Evolutionary conservation across 2,888 invertebrate genomes (phyloP).

Genomic region (Leptopilina syphax): DNA sequence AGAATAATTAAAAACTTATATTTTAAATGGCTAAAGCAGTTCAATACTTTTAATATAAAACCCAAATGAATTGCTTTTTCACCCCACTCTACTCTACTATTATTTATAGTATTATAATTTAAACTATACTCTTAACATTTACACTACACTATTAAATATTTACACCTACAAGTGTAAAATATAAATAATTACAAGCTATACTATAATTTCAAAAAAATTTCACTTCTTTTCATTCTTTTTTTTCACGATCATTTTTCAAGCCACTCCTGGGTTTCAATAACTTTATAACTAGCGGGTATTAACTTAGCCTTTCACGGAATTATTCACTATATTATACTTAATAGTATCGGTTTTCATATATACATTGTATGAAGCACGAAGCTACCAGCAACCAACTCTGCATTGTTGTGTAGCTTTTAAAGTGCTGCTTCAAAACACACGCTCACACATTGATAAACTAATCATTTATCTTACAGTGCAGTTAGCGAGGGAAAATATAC

Average conservation of each 20-base stretch:
- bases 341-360: conserved; percentile 32
- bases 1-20: too few relatives aligned
- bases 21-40: too few relatives aligned
- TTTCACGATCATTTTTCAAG: background rate
- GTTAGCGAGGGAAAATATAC: conserved; percentile 8
- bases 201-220: background rate
- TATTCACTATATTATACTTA: conserved; percentile 15
- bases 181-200: background rate
- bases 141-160: too few relatives aligned
- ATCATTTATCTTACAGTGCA: conserved; percentile 28
- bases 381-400: background rate
- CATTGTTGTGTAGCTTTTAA: conserved; percentile 13
- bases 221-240: background rate
- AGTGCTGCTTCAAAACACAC: conserved; percentile 18
- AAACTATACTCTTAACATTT: too few relatives aligned
- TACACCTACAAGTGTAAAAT: too few relatives aligned
- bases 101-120: too few relatives aligned
- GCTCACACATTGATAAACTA: background rate
- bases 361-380: conserved; percentile 29
- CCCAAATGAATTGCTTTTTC: too few relatives aligned
- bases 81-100: too few relatives aligned
- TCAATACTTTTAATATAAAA: too few relatives aligned
- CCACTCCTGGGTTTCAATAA: conserved; percentile 12
- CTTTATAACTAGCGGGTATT: background rate
- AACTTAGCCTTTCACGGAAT: conserved; percentile 32